Evolutionary conservation across 2,888 invertebrate genomes (phyloP), one percentile per base, ranked within the genome.

Genomic region (Drosophila seclusa): DNA sequence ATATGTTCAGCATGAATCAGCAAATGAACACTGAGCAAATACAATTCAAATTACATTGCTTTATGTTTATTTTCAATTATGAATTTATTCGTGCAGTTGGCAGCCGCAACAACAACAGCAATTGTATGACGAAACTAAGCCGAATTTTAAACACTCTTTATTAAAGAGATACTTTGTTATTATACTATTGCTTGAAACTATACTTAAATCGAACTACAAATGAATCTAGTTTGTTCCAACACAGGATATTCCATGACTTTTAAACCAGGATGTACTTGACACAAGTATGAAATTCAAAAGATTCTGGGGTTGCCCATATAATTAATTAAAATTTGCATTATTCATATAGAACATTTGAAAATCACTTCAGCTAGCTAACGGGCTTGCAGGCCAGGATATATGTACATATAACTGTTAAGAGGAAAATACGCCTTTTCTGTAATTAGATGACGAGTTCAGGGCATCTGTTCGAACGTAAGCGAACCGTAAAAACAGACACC

Each of bases 21-120:
- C 27, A 32, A 60, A 64, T 49, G 34, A 76, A 76, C 49, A 58
- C 48, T 32, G 54, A 58, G 13, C 54, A 70, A 67, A 64, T 74
- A 53, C 36, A 66, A 63, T 61, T 78, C 65, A 63, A 71, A 78
- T 71, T 60, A 45, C 61, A 52, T 68, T 71, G 65, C 78, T 49
- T 60, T 75, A 76, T 86, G 80, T 83, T 86, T 89, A 73, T 76
- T 89, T 86, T 89, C 87, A 86, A 89, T 89, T 86, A 82, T 73
- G 64, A 71, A 71, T 66, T 79, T 69, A 67, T 76, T 69, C 55
- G 59, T 73, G 64, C 73, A 63, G 70, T 67, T 73, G 66, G 55
- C 83, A 68, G 62, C 40, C 72, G 52, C 34, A 58, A 45, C 18
- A 38, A 40, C 11, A 52, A 27, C 13, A 38, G 53, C 24, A 34